Evolutionary conservation across 2,797 vertebrate genomes (phyloP).

Genomic region (Lithobates sylvaticus): DNA sequence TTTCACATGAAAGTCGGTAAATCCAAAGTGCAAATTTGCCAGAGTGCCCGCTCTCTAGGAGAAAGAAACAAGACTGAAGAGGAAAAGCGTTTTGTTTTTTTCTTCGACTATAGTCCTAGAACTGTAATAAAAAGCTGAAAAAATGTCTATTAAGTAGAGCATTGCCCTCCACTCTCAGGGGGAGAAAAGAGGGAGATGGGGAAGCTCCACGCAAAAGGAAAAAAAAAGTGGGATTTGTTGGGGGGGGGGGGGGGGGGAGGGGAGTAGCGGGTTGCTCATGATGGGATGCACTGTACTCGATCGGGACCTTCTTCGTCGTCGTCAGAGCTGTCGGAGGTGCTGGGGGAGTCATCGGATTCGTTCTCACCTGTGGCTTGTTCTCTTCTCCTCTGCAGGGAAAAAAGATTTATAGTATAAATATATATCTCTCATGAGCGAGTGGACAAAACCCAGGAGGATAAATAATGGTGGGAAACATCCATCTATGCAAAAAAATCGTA

Average conservation of each 20-base stretch:
- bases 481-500: too few species aligned
- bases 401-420: background rate
- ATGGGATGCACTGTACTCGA: conserved; percentile 96
- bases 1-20: conserved; percentile 64
- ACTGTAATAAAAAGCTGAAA: conserved; percentile 57
- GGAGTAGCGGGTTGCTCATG: conserved; percentile 75
- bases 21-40: conserved; percentile 73
- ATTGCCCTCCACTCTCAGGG: conserved; percentile 49
- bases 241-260: background rate
- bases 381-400: conserved; percentile 69
- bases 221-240: background rate
- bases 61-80: background rate
- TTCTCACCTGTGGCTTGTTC: conserved; percentile 78
- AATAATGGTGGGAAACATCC: too few species aligned
- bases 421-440: too few species aligned
- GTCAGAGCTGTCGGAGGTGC: conserved; percentile 91
- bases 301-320: conserved; percentile 92
- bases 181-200: background rate
- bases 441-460: too few species aligned
- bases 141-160: conserved; percentile 60
- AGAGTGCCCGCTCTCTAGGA: conserved; percentile 14
- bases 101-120: conserved; percentile 57
- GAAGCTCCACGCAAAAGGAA: background rate
- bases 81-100: conserved; percentile 20
- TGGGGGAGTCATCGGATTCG: conserved; percentile 91